Conservation (phyloP, 2,113 vertebrate genomes). For the Oreochromis tanganicae region DNA sequence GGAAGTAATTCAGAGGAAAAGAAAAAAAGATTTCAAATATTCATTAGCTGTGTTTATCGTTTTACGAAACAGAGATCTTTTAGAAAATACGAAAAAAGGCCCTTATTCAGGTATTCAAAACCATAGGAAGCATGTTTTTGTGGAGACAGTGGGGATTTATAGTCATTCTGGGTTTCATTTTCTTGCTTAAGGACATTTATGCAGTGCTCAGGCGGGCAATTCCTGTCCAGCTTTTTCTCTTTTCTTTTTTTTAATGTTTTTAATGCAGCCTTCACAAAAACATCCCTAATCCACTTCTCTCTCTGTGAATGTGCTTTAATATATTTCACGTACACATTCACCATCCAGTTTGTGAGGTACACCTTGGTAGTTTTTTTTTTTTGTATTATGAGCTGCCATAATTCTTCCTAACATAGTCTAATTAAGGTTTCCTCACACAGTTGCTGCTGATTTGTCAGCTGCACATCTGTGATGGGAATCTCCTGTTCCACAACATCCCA, state of each 20-base stretch:
- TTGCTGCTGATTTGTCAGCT: not conserved
- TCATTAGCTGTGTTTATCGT: not conserved
- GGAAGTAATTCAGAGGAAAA: not conserved
- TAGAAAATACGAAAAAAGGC: not conserved
- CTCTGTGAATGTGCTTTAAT: not conserved
- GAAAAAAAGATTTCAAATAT: not conserved
- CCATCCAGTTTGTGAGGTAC: not conserved
- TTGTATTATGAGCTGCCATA: not conserved
- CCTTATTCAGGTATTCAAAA: not conserved
- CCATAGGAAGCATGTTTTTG: not conserved
- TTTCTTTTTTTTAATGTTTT: not conserved
- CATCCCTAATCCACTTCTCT: not conserved
- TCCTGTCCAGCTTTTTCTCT: not conserved
- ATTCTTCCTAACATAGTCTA: not conserved
- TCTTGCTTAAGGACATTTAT: constrained; percentile 10
- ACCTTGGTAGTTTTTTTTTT: not conserved
- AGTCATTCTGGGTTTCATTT: not conserved
- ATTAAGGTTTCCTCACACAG: not conserved
- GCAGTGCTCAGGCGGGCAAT: not conserved
- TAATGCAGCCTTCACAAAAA: not conserved
- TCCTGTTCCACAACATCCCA: not conserved
- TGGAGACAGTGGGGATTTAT: not conserved
- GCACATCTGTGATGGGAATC: not conserved
- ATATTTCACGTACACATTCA: not conserved
- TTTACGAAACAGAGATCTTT: not conserved